Base-by-base conservation (phyloP, 2,797 vertebrate genomes). In the Myripristis jacobus region DNA sequence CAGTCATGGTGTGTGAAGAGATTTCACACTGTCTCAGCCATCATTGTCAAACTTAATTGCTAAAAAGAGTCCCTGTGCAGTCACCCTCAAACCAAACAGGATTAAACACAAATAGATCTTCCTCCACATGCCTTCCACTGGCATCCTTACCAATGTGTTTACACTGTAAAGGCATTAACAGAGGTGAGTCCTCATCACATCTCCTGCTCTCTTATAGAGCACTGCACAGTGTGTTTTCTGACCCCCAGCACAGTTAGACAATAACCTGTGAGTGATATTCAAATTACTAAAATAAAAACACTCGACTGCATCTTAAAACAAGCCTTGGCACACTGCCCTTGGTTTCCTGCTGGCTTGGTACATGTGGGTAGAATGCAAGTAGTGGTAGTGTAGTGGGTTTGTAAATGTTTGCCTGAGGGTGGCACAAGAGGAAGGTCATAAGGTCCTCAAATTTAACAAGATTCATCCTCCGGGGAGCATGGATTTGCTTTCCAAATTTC, bases 41-140 rank as follows among this genome's bases (percentile, higher is more conserved):
- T 86, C 58, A 70, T 66, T 75, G 58, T 56, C 77, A 69, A 46
- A 76, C 73, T 83, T 82, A 88, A 88, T 86, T 85, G 70, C 83
- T 85, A 74, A 73, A 79, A 84, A 81, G 73, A 77, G 57, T 70
- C 52, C 38, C 44, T 53, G n/a, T 81, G 79, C 75, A 31, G 66
- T 81, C 34, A 59, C 43, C 43, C 43, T 44, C 43, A 71, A 82
- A 36, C 71, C 72, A 74, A 80, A 73, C 65, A 71, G 81, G 81
- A 89, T 87, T 87, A 80, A 85, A 84, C 63, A 80, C 27, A 69
- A 63, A 77, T 66, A 76, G 76, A 87, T 82, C 75, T 77, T 82
- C 78, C 74, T 66, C 67, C 71, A 80, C 80, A 74, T 64, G 67
- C 74, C 72, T 85, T 61, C 71, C 68, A 70, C 48, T 73, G 77